These are phyloP conservation scores for Tanypteryx hageni DNA, from an alignment of 2,888 invertebrate species.

Conservation along the genomic window DNA sequence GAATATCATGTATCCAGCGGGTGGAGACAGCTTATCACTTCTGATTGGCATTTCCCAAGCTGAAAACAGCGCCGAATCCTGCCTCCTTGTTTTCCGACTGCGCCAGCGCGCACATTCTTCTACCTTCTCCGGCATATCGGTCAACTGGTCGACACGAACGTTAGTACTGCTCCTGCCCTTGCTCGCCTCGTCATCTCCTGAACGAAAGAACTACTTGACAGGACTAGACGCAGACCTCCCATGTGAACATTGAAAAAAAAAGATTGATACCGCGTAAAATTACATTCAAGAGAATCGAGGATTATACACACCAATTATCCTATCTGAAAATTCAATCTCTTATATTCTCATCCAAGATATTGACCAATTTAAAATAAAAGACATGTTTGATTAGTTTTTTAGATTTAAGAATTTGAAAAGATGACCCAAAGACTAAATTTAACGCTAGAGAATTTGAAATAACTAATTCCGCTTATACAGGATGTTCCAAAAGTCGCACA, in stretches of 20 bases:
- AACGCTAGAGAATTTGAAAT: not conserved
- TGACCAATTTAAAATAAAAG: not conserved
- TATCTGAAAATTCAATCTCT: not conserved
- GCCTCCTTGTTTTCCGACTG: no score
- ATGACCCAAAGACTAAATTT: not conserved
- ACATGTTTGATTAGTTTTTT: not conserved
- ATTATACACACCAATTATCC: not conserved
- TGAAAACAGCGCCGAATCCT: no score
- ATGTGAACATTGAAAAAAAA: conserved; percentile 36
- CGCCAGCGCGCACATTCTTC: no score
- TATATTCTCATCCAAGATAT: no score
- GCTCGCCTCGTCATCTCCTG: not conserved
- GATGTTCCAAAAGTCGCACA: no score
- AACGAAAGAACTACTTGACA: conserved; percentile 33
- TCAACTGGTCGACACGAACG: no score
- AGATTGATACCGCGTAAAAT: not conserved
- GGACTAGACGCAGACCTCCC: conserved; percentile 48
- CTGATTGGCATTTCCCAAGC: no score
- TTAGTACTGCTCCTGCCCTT: no score
- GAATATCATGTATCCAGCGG: no score
- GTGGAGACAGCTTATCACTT: no score
- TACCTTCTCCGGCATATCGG: no score
- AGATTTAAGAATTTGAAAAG: not conserved
- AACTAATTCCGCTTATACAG: no score
- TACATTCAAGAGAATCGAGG: not conserved